phyloP scores from a whole-genome alignment of 2,797 vertebrate genomes.

The Eulemur coronatus region DNA sequence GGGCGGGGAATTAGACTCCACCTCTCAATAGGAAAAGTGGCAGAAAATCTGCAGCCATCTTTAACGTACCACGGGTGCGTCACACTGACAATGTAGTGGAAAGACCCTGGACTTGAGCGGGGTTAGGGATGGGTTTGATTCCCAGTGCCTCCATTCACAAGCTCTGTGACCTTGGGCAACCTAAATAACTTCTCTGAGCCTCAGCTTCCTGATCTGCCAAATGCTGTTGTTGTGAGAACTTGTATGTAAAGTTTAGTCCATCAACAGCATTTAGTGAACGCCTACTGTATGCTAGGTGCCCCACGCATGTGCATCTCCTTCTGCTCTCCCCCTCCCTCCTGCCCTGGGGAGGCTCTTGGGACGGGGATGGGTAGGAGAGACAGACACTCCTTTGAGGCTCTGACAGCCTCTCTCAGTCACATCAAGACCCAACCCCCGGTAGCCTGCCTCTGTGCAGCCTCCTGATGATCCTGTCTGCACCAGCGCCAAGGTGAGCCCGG shows the following conservation, averaged over 20 bases:
- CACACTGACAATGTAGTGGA: background rate
- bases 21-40: background rate
- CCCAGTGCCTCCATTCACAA: background rate
- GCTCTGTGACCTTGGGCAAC: background rate
- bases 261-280: background rate
- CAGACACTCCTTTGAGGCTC: background rate
- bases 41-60: background rate
- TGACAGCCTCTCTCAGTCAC: background rate
- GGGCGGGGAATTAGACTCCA: background rate
- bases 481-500: constrained; percentile 66
- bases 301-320: background rate
- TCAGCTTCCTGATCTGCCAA: background rate
- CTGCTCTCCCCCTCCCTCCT: background rate
- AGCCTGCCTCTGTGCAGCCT: background rate
- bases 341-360: background rate
- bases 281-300: background rate
- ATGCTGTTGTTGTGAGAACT: background rate
- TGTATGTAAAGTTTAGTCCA: background rate
- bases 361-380: background rate
- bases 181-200: background rate
- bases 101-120: background rate
- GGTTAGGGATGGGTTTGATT: too few relatives aligned
- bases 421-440: background rate
- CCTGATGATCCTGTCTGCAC: background rate
- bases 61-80: background rate